Evolutionary conservation across 2,113 vertebrate genomes (phyloP).

Genomic region (Limnothrissa miodon): DNA sequence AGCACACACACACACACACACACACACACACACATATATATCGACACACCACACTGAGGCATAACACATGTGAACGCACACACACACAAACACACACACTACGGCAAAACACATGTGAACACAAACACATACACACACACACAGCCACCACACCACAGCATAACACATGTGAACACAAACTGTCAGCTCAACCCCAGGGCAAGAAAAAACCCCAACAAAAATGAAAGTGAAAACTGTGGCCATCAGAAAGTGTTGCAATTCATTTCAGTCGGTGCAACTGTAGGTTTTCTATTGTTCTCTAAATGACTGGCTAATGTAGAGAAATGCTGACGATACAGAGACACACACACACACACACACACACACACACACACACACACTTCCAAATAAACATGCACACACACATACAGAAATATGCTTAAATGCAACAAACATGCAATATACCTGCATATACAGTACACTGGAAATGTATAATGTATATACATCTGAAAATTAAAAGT

Average conservation of each 20-base stretch:
- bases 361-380: too few relatives aligned
- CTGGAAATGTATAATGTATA: too few relatives aligned
- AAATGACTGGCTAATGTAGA: not conserved
- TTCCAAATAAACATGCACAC: too few relatives aligned
- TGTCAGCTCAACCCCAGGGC: not conserved
- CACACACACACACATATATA: not conserved
- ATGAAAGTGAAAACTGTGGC: not conserved
- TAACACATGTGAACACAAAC: slow-evolving; percentile 3
- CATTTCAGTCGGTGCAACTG: not conserved
- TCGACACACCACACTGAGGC: too few relatives aligned
- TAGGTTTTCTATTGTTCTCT: not conserved
- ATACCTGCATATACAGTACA: too few relatives aligned
- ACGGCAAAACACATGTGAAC: too few relatives aligned
- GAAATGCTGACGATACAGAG: not conserved
- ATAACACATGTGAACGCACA: too few relatives aligned
- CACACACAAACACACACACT: not conserved
- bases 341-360: not conserved
- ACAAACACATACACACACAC: not conserved
- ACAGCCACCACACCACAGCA: not conserved
- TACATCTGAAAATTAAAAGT: too few relatives aligned
- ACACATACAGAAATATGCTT: too few relatives aligned
- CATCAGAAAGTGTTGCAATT: not conserved
- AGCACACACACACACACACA: not conserved
- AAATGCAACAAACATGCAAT: too few relatives aligned
- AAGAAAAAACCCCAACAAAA: not conserved